Evolutionary conservation across 2,113 vertebrate species (phyloP).

Genomic region (Pelmatolapia mariae): DNA sequence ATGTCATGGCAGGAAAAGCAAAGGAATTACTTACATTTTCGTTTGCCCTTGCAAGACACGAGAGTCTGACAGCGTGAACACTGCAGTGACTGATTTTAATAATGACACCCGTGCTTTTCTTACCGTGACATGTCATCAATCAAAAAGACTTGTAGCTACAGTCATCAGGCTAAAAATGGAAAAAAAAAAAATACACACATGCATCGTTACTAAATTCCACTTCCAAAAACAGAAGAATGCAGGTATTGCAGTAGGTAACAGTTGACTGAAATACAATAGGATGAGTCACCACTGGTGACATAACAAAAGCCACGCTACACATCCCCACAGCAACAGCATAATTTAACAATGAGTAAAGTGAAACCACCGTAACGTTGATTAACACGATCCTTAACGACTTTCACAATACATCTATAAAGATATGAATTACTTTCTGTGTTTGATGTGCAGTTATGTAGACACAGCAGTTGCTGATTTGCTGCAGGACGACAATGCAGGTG

Average conservation of each 20-base stretch:
- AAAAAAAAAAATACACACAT: neutral
- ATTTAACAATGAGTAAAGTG: neutral
- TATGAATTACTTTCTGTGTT: neutral
- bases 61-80: neutral
- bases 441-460: neutral
- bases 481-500: neutral
- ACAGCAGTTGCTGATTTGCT: neutral
- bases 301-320: neutral
- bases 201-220: neutral
- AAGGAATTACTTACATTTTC: neutral
- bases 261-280: neutral
- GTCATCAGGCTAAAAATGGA: neutral
- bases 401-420: neutral
- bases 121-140: neutral
- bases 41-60: neutral
- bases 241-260: neutral
- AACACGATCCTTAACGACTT: neutral
- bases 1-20: neutral
- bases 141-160: neutral
- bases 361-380: neutral
- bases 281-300: neutral
- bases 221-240: neutral
- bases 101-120: neutral
- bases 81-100: neutral
- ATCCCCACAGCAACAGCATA: neutral